Evolutionary conservation across 2,888 invertebrate genomes (phyloP), one percentile per base, ranked within the genome.

Genomic region (Drosophila formosana): DNA sequence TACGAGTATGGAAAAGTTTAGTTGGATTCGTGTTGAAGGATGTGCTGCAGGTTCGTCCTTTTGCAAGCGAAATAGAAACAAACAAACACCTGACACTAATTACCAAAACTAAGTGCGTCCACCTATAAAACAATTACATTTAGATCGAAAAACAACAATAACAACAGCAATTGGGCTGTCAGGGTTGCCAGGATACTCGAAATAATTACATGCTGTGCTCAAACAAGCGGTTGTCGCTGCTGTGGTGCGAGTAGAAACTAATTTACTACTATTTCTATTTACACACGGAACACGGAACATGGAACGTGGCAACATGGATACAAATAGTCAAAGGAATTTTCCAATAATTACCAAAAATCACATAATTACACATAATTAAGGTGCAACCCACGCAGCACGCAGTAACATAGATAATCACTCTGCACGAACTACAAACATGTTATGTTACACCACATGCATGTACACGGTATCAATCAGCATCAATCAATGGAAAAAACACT

Each of bases 321-420:
- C 55, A 63, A 51, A 60, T 28, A 56, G 77, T 57, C 69, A 72
- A 66, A 75, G 73, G 64, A 64, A 76, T 73, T 84, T 84, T 78
- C 82, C 85, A 87, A 82, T 82, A 82, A 82, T 82, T 82, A 87
- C 88, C 66, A 81, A 78, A 87, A 82, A 87, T 82, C 88, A 87
- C 85, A 82, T 87, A 82, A 82, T 82, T 87, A 87, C 76, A 81
- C 67, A 84, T 78, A 82, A 87, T 82, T 79, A 81, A 53, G 53
- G 34, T 34, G 9, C 41, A 58, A 18, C 30, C 52, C 62, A 39
- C 32, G 61, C 51, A 45, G 39, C 25, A 62, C 77, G 68, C 74
- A 75, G 32, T 64, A 32, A 46, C 65, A 66, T 76, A 82, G 72
- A 61, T 85, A 82, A 82, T 75, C 62, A 73, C n/a, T n/a, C 11